A percentile compares a stretch with the other conserved stretches of the same genome.
Conservation (phyloP, 2,888 invertebrate genomes). For the Diadegma fenestrale region DNA sequence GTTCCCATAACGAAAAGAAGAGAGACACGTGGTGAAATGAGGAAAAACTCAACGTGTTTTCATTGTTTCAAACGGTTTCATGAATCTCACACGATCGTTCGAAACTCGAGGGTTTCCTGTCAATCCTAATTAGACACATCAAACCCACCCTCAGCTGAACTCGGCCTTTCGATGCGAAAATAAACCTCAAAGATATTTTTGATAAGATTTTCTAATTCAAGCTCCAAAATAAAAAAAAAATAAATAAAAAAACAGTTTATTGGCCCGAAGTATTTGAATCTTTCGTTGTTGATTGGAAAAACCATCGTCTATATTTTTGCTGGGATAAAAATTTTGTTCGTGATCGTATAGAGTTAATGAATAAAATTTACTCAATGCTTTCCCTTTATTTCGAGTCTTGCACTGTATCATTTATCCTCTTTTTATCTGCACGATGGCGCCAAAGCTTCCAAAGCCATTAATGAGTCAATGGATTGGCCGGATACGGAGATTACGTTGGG, state of each 20-base stretch:
- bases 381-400: background rate
- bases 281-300: background rate
- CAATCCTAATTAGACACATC: too few relatives aligned
- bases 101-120: too few relatives aligned
- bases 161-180: too few relatives aligned
- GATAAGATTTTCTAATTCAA: background rate
- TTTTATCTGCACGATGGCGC: background rate
- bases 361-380: background rate
- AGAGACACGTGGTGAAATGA: background rate
- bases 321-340: background rate
- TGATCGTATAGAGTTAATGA: too few relatives aligned
- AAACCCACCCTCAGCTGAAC: too few relatives aligned
- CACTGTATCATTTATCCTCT: background rate
- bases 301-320: background rate
- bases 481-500: constrained; percentile 6
- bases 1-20: constrained; percentile 2
- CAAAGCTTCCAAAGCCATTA: constrained; percentile 1
- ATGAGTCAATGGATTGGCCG: constrained; percentile 14
- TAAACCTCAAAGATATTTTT: background rate
- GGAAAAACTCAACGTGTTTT: constrained; percentile 42
- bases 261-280: background rate
- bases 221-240: background rate
- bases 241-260: background rate
- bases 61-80: constrained; percentile 47
- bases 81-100: constrained; percentile 11